Conservation (phyloP, 2,797 vertebrate genomes). For the Spatula clypeata region DNA sequence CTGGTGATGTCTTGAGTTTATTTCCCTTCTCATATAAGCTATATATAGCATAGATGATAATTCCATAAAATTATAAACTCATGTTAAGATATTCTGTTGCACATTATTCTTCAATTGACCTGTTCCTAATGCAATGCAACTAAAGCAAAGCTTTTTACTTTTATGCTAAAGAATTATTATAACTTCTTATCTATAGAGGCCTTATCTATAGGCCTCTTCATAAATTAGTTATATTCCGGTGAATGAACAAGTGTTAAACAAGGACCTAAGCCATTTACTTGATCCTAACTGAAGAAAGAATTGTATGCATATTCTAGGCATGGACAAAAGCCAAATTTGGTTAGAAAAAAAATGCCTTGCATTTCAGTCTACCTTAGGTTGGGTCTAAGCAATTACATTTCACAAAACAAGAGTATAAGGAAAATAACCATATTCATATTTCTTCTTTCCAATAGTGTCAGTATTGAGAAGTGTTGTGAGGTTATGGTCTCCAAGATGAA, state of each 20-base stretch:
- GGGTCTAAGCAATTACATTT: background rate
- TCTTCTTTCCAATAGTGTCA: background rate
- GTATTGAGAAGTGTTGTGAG: background rate
- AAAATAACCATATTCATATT: background rate
- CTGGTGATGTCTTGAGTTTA: background rate
- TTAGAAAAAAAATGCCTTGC: background rate
- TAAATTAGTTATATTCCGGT: background rate
- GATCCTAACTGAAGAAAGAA: background rate
- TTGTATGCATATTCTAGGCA: background rate
- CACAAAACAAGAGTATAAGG: background rate
- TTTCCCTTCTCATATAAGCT: background rate
- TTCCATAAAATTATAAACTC: background rate
- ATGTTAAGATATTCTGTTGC: background rate
- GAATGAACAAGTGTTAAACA: background rate
- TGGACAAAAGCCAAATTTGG: background rate
- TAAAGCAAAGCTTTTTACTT: constrained; percentile 8
- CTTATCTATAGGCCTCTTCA: background rate
- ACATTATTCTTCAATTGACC: background rate
- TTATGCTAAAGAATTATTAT: background rate
- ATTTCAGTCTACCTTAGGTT: background rate
- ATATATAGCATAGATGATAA: background rate
- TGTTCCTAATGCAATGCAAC: background rate
- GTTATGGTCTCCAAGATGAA: background rate
- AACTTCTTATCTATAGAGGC: background rate
- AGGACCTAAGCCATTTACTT: background rate